These are phyloP conservation scores for Orestias chungarensis DNA, from an alignment of 2,797 vertebrate genomes.

Conservation along the genomic window DNA sequence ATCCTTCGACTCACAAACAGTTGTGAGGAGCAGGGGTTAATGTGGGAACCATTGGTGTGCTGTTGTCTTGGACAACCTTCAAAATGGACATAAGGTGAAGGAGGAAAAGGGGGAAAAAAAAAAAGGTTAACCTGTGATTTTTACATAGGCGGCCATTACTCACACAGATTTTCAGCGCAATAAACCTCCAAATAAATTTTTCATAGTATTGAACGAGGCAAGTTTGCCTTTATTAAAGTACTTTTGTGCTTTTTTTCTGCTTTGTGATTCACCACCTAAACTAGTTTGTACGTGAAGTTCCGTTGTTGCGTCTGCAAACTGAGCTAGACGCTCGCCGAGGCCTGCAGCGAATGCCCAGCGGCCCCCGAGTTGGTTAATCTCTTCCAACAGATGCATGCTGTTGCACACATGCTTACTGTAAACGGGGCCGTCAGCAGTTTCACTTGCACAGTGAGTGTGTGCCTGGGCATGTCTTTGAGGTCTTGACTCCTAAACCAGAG, in stretches of 20 bases:
- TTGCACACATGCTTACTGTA: slow-evolving; percentile 29
- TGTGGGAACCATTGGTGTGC: neutral
- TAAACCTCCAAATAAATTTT: neutral
- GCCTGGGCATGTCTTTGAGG: slow-evolving; percentile 37
- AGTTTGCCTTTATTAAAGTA: neutral
- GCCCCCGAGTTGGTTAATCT: slow-evolving; percentile 39
- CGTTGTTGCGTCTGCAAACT: neutral
- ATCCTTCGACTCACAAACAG: neutral
- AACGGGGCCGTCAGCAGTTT: slow-evolving; percentile 22
- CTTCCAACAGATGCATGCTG: slow-evolving; percentile 43
- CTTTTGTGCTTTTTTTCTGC: neutral
- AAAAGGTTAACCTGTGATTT: neutral
- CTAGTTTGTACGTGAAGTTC: neutral
- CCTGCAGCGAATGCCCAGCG: slow-evolving; percentile 22
- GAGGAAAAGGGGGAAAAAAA: neutral
- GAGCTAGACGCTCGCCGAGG: slow-evolving; percentile 10
- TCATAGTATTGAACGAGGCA: neutral
- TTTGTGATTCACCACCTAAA: neutral
- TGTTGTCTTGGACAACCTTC: neutral
- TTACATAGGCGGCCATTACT: neutral
- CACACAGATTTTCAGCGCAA: neutral
- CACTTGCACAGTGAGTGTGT: slow-evolving; percentile 41
- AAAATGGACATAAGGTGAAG: neutral
- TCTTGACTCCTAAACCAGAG: slow-evolving; percentile 18
- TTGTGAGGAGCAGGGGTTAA: neutral